Conservation (phyloP, 2,113 vertebrate species). For the Gymnarchus niloticus region DNA sequence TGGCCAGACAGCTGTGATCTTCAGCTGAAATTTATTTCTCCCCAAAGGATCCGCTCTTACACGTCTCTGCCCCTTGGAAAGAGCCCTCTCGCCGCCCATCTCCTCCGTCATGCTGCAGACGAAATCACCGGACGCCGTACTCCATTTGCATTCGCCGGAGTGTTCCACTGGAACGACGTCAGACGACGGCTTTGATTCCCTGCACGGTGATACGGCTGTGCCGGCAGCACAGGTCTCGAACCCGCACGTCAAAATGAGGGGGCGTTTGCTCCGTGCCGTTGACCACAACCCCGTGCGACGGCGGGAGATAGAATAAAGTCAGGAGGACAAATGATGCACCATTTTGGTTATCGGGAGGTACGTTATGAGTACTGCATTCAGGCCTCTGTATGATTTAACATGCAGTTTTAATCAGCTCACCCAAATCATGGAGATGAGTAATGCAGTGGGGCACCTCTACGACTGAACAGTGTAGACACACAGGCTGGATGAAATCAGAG, state of each 20-base stretch:
- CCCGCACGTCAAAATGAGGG: background rate
- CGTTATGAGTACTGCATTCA: background rate
- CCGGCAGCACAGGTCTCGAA: background rate
- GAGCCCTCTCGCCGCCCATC: background rate
- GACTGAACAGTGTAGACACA: background rate
- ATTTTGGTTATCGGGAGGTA: background rate
- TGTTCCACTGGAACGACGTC: too few relatives aligned
- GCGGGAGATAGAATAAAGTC: background rate
- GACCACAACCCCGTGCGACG: background rate
- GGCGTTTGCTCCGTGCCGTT: too few relatives aligned
- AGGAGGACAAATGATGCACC: background rate
- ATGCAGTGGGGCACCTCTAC: background rate
- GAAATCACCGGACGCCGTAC: background rate
- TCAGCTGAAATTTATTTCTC: constrained; percentile 49
- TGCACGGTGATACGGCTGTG: background rate
- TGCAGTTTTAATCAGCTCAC: background rate
- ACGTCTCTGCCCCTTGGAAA: constrained; percentile 37
- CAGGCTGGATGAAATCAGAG: background rate
- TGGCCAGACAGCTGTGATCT: constrained; percentile 44
- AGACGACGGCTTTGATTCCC: background rate
- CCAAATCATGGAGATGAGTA: background rate
- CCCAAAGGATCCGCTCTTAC: constrained; percentile 35
- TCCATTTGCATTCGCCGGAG: background rate
- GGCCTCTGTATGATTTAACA: background rate
- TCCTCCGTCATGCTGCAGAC: background rate